Base-by-base conservation (phyloP, 2,888 invertebrate species). In the Thymelicus acteon region DNA sequence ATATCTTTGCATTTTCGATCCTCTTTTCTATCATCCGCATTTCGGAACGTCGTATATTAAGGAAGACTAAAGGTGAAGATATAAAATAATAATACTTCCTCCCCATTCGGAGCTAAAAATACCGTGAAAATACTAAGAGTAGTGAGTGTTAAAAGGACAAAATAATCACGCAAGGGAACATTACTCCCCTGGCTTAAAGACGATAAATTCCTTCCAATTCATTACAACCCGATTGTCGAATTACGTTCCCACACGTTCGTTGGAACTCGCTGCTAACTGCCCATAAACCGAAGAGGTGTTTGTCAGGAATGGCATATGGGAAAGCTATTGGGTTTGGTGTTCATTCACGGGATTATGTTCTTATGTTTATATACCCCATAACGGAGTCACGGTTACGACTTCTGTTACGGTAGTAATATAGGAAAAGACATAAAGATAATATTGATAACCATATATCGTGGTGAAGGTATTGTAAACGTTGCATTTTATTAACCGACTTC, bases 171-270 rank as follows among this genome's bases (percentile, higher is more conserved):
- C 44, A 44, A 8, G 12, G 10, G 44, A 10, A 44, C 10, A 1
- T 12, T 4, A 12, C 10, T 44, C 10, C 10, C 0, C 12, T 44
- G 12, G 44, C 44, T 44, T 8, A 52, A 52, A 19, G 7, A 7
- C 52, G 19, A 52, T 52, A 52, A 52, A 52, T 52, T 52, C 19
- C 7, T 19, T 19, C 48, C 73, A 72, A 73, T 76, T 69, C 75
- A 74, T 72, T 73, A 71, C 67, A 48, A 67, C 74, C 65, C 52
- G 58, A 63, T 60, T 60, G 24, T 57, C 57, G 31, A 57, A 57
- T 57, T 31, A 57, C 57, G 31, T 57, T 57, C 31, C 31, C 24
- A 37, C n/a, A 13, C 31, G 57, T 24, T 13, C 10, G 13, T 57
- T 57, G 57, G 31, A 31, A 31, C 31, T 31, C 24, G 31, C 31